Conservation (phyloP, 1,140 invertebrate genomes). For the Formica exsecta region DNA sequence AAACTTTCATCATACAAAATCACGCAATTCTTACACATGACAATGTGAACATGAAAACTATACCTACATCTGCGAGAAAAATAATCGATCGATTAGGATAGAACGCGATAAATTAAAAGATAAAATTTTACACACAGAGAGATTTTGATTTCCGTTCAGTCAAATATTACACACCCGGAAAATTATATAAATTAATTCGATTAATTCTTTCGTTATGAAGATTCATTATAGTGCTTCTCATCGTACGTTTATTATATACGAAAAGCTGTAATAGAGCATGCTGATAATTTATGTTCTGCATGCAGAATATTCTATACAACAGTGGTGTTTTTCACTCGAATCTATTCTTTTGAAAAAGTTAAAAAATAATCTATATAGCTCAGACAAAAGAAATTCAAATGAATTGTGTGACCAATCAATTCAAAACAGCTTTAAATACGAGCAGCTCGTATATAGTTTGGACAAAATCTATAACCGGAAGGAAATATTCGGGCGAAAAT, state of each 20-base stretch:
- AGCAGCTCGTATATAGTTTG: not conserved
- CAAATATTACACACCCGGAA: not conserved
- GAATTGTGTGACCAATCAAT: not conserved
- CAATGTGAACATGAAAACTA: not conserved
- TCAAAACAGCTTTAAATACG: not conserved
- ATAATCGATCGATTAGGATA: slow-evolving; percentile 10
- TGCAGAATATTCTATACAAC: not conserved
- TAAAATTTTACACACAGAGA: not conserved
- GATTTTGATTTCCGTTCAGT: not conserved
- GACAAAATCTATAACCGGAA: not conserved
- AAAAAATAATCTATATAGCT: not conserved
- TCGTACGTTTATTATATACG: no score
- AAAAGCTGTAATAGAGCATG: no score
- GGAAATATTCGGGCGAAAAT: slow-evolving; percentile 19
- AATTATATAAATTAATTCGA: not conserved
- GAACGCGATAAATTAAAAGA: slow-evolving; percentile 5
- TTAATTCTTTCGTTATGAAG: not conserved
- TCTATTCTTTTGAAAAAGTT: no score
- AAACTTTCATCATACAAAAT: slow-evolving; percentile 74
- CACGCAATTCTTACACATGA: not conserved
- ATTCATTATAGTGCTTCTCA: not conserved
- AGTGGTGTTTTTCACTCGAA: no score
- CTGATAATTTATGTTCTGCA: not conserved
- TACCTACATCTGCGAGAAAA: not conserved
- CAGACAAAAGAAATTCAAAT: not conserved